Evolutionary conservation across 2,113 vertebrate genomes (phyloP).

Genomic region (Coreoperca whiteheadi): DNA sequence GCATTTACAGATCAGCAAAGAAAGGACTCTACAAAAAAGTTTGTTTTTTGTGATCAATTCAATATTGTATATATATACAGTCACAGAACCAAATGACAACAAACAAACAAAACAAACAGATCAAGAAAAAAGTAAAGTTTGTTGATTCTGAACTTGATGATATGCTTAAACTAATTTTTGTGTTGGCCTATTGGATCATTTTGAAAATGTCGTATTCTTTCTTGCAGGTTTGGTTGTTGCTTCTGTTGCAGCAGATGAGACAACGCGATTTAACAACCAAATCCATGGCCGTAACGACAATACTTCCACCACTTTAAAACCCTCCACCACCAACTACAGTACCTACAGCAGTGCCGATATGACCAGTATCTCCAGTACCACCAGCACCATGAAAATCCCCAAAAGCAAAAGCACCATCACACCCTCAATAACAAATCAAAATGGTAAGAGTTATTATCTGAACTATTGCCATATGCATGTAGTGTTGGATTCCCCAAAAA

Average conservation of each 20-base stretch:
- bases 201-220: not conserved
- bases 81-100: not conserved
- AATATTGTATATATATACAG: not conserved
- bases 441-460: slow-evolving; percentile 19
- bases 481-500: not conserved
- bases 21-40: not conserved
- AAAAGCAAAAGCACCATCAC: not conserved
- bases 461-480: not conserved
- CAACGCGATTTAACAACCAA: fast-evolving
- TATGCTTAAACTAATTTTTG: not conserved
- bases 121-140: not conserved
- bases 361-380: fast-evolving
- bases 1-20: not conserved
- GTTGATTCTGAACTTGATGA: not conserved
- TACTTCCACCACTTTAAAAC: fast-evolving
- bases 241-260: fast-evolving
- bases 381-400: not conserved
- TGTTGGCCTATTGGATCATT: not conserved
- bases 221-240: slow-evolving; percentile 47
- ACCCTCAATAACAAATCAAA: not conserved
- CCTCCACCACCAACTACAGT: fast-evolving
- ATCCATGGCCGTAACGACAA: fast-evolving
- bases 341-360: not conserved
- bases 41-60: not conserved
- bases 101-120: not conserved